Base-by-base conservation (phyloP, 1,140 invertebrate genomes). In the Pogonus chalceus region DNA sequence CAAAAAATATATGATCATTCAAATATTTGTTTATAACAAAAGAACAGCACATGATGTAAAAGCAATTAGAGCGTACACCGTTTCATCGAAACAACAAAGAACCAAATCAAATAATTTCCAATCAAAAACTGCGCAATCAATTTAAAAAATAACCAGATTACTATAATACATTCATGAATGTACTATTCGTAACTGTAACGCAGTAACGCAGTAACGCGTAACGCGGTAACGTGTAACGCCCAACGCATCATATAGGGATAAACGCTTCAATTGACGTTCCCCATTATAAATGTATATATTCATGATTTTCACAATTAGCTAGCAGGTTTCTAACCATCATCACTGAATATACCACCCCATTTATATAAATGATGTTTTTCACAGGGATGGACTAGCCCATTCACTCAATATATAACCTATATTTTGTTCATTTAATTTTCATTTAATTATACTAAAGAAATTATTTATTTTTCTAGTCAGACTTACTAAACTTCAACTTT, bases 71-170 rank as follows among this genome's bases (percentile, higher is more conserved):
- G n/a, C n/a, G n/a, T n/a, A n/a, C n/a, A n/a, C n/a, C n/a, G n/a
- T 14, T 31, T 31, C 26, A 31, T 4, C 14, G 26, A 31, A 7
- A 14, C 4, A 4, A 31, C 4, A 31, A 4, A 31, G 18, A 43
- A 43, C 37, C 18, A 43, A 18, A 43, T 31, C 26, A 4, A 43
- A 43, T 43, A 12, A 4, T 10, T 12, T 43, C 9, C 37, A 43
- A 43, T 43, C 37, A 43, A 43, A 43, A 43, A 43, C 37, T 43
- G 9, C 18, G 37, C 37, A 43, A 43, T 43, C 37, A 43, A 43
- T 43, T 43, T 43, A 43, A 43, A 9, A 12, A 43, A 18, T 43
- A 43, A 43, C 37, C 7, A 12, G 37, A 43, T 43, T 43, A 43
- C 7, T 43, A 43, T 43, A 43, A 43, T 43, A 43, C 37, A 18